These are phyloP conservation scores for Ectropis crepuscularia DNA, from an alignment of 2,888 invertebrate species.

Conservation along the genomic window DNA sequence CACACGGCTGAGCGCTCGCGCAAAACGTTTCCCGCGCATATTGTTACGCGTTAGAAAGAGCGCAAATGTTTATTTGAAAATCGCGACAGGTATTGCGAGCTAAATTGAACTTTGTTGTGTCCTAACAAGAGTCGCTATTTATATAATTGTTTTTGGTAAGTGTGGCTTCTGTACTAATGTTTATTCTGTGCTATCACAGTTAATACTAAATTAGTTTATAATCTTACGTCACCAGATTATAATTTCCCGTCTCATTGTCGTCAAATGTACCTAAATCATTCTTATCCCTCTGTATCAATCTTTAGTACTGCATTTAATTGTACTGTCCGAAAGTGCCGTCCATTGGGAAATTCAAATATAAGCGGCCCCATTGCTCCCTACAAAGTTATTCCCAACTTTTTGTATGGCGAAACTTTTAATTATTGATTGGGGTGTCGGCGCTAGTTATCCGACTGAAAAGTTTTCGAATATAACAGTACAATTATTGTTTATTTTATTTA, in stretches of 20 bases:
- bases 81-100: too few species aligned
- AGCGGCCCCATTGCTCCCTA: constrained; percentile 35
- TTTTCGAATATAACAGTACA: constrained; percentile 24
- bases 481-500: background rate
- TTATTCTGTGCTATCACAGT: too few species aligned
- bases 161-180: too few species aligned
- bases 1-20: too few species aligned
- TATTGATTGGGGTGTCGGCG: constrained; percentile 47
- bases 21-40: too few species aligned
- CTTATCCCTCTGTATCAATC: background rate
- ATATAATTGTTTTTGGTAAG: too few species aligned
- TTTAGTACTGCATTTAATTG: background rate
- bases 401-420: constrained; percentile 52
- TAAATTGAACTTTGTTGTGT: too few species aligned
- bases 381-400: constrained; percentile 46
- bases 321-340: constrained; percentile 17
- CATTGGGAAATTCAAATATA: constrained; percentile 41
- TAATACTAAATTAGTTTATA: too few species aligned
- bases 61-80: too few species aligned
- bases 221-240: background rate
- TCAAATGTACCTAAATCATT: background rate
- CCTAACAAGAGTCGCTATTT: too few species aligned
- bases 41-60: too few species aligned
- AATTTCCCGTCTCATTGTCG: background rate
- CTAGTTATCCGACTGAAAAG: constrained; percentile 33